These are phyloP conservation scores for Parnassius apollo DNA, from an alignment of 2,888 invertebrate species.

Conservation along the genomic window DNA sequence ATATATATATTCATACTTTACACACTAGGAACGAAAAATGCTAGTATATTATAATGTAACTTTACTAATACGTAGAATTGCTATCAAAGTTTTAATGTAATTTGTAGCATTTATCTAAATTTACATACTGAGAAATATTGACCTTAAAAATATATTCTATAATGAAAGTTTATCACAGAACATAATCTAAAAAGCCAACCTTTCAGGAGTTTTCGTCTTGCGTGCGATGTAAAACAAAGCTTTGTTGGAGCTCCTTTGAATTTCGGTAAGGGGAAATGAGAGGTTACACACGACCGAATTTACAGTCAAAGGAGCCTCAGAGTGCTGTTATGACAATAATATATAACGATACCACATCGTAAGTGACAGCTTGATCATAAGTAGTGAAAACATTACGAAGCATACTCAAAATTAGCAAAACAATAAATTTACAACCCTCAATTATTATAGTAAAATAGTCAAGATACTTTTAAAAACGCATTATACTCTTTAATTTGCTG, in stretches of 20 bases:
- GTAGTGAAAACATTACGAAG: constrained; percentile 20
- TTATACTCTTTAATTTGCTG: too few species aligned
- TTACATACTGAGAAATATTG: constrained; percentile 70
- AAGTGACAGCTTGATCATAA: constrained; percentile 41
- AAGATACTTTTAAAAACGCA: too few species aligned
- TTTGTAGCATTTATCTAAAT: constrained; percentile 54
- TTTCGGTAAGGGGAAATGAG: constrained; percentile 78
- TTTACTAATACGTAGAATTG: too few species aligned
- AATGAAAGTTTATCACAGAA: constrained; percentile 73
- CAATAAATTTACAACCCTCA: too few species aligned
- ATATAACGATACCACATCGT: constrained; percentile 67
- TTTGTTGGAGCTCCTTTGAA: constrained; percentile 78
- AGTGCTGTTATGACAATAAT: constrained; percentile 77
- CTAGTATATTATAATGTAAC: too few species aligned
- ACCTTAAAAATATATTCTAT: constrained; percentile 62
- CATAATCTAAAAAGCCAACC: constrained; percentile 78
- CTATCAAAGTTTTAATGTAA: too few species aligned
- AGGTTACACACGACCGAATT: constrained; percentile 68
- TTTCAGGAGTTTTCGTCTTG: constrained; percentile 70
- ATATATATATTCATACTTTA: too few species aligned
- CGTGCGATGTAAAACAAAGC: constrained; percentile 79
- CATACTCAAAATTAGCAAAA: neutral
- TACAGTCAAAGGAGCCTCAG: constrained; percentile 69
- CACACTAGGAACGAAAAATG: too few species aligned
- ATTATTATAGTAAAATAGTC: too few species aligned